phyloP scores from a whole-genome alignment of 2,888 invertebrate genomes.

The Anoplius nigerrimus region DNA sequence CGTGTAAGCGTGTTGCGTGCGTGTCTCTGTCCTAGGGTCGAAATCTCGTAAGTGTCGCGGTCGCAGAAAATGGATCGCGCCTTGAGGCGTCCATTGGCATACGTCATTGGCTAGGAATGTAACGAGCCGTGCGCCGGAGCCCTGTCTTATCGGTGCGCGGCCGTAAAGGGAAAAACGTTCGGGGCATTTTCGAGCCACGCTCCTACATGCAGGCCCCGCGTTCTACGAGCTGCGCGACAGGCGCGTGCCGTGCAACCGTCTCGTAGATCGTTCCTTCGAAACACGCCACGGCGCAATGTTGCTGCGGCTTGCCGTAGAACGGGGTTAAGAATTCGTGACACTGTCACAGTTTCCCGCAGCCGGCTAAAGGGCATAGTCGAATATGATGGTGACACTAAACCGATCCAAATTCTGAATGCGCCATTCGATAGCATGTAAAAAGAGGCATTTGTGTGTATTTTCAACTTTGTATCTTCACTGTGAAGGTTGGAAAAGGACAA shows the following conservation, averaged over 20 bases:
- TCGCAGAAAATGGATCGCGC: slow-evolving; percentile 40
- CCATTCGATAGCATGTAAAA: no score
- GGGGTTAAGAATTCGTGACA: no score
- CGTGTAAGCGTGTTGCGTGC: no score
- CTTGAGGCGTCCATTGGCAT: slow-evolving; percentile 44
- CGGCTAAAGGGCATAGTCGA: no score
- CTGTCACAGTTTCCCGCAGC: no score
- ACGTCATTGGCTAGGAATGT: slow-evolving; percentile 71
- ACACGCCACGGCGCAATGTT: neutral
- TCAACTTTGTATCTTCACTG: no score
- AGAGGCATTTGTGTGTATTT: no score
- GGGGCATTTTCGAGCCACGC: slow-evolving; percentile 5
- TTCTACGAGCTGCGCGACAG: neutral
- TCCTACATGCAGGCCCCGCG: neutral
- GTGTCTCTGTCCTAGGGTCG: no score
- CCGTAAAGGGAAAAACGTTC: slow-evolving; percentile 54
- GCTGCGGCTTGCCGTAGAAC: no score
- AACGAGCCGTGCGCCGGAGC: slow-evolving; percentile 56
- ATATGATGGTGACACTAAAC: no score
- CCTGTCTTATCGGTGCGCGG: slow-evolving; percentile 46
- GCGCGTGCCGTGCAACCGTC: neutral
- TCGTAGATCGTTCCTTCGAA: neutral
- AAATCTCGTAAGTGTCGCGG: neutral
- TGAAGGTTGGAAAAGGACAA: no score
- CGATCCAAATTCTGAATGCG: no score